phyloP scores from a whole-genome alignment of 2,797 vertebrate species.

The Leptatherina wallacei region DNA sequence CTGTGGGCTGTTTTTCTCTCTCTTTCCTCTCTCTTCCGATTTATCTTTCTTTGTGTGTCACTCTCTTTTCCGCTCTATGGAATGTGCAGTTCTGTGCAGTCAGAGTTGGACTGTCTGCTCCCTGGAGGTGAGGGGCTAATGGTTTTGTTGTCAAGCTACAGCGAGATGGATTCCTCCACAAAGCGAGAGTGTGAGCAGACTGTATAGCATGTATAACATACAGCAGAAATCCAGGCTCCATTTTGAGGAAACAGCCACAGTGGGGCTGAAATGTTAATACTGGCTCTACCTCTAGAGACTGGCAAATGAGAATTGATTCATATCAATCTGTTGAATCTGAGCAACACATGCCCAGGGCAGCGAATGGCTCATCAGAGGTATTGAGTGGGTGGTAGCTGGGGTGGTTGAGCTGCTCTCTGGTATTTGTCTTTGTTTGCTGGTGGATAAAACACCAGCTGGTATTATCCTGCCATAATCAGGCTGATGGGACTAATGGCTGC shows the following conservation, averaged over 20 bases:
- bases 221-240: constrained; percentile 51
- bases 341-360: constrained; percentile 68
- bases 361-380: constrained; percentile 63
- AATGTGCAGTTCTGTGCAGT: constrained; percentile 64
- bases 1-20: constrained; percentile 26
- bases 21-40: constrained; percentile 21
- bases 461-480: constrained; percentile 73
- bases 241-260: constrained; percentile 54
- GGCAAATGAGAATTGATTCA: constrained; percentile 71
- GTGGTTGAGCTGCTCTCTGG: constrained; percentile 65
- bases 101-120: constrained; percentile 67
- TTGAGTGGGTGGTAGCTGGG: constrained; percentile 70
- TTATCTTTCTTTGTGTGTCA: constrained; percentile 36
- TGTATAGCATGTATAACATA: constrained; percentile 55
- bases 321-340: constrained; percentile 74
- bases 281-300: constrained; percentile 46
- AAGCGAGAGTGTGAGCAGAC: constrained; percentile 69
- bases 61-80: constrained; percentile 52
- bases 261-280: constrained; percentile 62
- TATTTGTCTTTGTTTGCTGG: constrained; percentile 79
- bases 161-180: constrained; percentile 72
- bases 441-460: constrained; percentile 80
- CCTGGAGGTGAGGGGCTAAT: constrained; percentile 77
- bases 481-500: constrained; percentile 72
- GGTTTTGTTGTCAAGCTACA: constrained; percentile 72